Evolutionary conservation across 2,888 invertebrate genomes (phyloP), one percentile per base, ranked within the genome.

Genomic region (Cataglyphis altisquamis): DNA sequence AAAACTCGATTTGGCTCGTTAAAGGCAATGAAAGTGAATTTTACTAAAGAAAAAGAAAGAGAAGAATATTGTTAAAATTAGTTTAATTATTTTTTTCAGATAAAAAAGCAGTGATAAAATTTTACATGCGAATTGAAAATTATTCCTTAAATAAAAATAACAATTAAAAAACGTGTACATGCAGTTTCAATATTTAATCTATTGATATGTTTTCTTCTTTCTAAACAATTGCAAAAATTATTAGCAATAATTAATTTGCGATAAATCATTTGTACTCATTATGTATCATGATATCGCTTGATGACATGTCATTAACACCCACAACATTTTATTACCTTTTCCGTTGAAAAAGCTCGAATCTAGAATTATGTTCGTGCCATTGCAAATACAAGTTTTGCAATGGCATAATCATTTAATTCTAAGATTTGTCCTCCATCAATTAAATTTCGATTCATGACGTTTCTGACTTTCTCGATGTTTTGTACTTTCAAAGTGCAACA

Each of bases 111-210:
- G 15, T 15, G 3, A 45, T n/a, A 41, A 41, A 15, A 74, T 74
- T 62, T 52, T 1, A 57, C 1, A 57, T 32, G 10, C 39, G 32
- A 72, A 52, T n/a, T 12, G 36, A 15, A 2, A 25, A 32, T 52
- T 52, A 21, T 12, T 18, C 36, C 45, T 84, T 87, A 85, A 85
- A 86, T 87, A 81, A 87, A 80, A 81, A 39, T 60, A 62, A 60
- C 57, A 67, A 29, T 57, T 70, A 84, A 80, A 66, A 66, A 15
- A 15, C 1, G n/a, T 55, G 36, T 84, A 72, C 84, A 55, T 88
- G 83, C 84, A 87, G 80, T 86, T 45, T 32, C 32, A 41, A 39
- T 63, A 32, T 57, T 73, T 6, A 21, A 25, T 48, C 41, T 41
- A 41, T 36, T 25, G 52, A 15, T 5, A 21, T 55, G 70, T 57